Base-by-base conservation (phyloP, 30 jellyfish, hydroid and myxozoan species). In the Aurelia aurita complex sp. Pacific region DNA sequence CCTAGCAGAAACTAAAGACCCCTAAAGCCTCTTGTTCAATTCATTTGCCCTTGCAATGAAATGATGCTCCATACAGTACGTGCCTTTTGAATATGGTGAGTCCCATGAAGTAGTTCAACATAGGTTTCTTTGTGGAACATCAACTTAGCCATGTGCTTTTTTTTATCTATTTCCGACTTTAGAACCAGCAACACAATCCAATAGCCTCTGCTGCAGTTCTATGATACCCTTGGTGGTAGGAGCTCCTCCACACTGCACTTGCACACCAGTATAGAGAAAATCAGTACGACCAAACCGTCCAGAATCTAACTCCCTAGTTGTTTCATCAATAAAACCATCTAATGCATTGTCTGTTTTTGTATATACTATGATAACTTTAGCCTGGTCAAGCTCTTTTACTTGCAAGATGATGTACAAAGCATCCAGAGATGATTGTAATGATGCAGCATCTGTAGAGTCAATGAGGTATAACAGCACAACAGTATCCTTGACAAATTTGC, bases 181-280 rank as follows among this genome's bases (percentile, higher is more conserved):
- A 38, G 54, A 15, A 29, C 51, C 10, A 40, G 36, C 66, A 72
- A 13, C 42, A 17, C 69, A 64, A 50, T 15, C 42, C 80, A 46
- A 46, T 57, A 80, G 33, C n/a, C 23, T 51, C 51, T 85, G 84
- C 0, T 66, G 85, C 74, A 86, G 57, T n/a, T 86, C 78, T 15
- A 1, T 5, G 34, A 86, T 85, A 29, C 95, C 95, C 33, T 76
- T 52, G 0, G 89, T 86, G 7, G 46, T 18, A 10, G 85, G 85
- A 9, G 95, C 95, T 5, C 95, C 95, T 14, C 95, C 95, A 76
- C 89, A 63, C 60, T 76, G 70, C 29, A 76, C 89, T 64, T 86
- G 89, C 18, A 86, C 85, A 33, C 81, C 36, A 50, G 73, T 43
- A 61, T 66, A 76, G 33, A 66, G 46, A 73, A 74, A 76, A 0